Conservation (phyloP, 2,797 vertebrate species). For the Amblyopsis hoosieri region DNA sequence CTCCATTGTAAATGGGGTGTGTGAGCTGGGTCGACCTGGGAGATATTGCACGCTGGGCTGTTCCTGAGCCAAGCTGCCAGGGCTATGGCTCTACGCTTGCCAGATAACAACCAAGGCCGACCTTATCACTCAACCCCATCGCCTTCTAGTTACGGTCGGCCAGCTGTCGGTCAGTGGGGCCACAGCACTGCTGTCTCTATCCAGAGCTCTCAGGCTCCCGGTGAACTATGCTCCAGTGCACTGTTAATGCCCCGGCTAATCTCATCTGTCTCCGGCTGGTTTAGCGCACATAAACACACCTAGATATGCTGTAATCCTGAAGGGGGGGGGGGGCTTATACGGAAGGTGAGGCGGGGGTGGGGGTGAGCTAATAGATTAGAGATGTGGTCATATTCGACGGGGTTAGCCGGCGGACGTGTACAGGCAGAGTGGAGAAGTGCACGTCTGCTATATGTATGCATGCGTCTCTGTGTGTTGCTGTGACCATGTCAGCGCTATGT, state of each 20-base stretch:
- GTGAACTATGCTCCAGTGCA: conserved; percentile 53
- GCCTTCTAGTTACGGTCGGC: conserved; percentile 9
- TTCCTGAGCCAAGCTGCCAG: conserved; percentile 37
- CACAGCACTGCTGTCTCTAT: conserved; percentile 22
- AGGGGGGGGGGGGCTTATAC: conserved; percentile 32
- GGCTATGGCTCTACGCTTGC: conserved; percentile 46
- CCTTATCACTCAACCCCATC: conserved; percentile 52
- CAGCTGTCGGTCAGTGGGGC: conserved; percentile 24
- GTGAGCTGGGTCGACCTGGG: conserved; percentile 6
- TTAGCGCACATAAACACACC: conserved; percentile 59
- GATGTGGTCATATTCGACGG: conserved; percentile 35
- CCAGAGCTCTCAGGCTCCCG: conserved; percentile 37
- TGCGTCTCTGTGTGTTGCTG: conserved; percentile 13
- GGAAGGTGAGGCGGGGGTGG: conserved; percentile 4
- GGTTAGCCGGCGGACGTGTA: conserved; percentile 24
- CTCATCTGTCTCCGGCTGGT: conserved; percentile 58
- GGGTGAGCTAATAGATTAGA: conserved; percentile 28
- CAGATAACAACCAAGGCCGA: conserved; percentile 44
- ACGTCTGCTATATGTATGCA: conserved; percentile 14
- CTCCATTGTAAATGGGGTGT: conserved; percentile 21
- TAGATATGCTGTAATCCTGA: conserved; percentile 54
- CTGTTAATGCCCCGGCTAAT: conserved; percentile 62
- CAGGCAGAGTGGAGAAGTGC: conserved; percentile 24
- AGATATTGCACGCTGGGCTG: conserved; percentile 24
- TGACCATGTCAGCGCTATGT: conserved; percentile 41